phyloP scores from a whole-genome alignment of 2,797 vertebrate species.

The Rousettus madagascariensis region DNA sequence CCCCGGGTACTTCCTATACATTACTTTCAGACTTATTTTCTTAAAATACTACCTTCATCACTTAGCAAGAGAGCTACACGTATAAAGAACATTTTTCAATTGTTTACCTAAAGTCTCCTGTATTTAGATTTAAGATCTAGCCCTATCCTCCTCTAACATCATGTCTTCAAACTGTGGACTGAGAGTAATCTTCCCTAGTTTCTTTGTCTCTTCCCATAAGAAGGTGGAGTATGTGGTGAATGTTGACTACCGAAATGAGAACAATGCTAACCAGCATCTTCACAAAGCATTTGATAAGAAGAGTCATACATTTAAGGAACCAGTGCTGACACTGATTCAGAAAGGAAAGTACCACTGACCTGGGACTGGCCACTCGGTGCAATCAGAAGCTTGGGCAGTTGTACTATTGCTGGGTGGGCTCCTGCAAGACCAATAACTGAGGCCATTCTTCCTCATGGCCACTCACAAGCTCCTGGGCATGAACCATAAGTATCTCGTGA shows the following conservation, averaged over 20 bases:
- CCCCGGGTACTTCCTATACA: neutral
- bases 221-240: neutral
- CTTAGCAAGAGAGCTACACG: neutral
- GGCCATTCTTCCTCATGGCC: neutral
- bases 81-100: neutral
- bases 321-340: neutral
- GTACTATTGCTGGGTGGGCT: neutral
- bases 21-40: constrained; percentile 15
- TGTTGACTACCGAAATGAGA: neutral
- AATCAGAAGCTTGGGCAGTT: neutral
- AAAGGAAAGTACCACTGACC: neutral
- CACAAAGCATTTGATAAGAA: neutral
- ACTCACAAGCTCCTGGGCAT: neutral
- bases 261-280: neutral
- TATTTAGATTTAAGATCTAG: neutral
- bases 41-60: constrained; percentile 19
- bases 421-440: neutral
- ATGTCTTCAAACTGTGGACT: neutral
- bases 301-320: neutral
- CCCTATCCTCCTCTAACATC: neutral
- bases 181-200: neutral
- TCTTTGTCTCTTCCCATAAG: neutral
- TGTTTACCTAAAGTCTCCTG: neutral
- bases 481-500: neutral
- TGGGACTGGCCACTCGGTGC: neutral